Evolutionary conservation across 1,140 invertebrate species (phyloP).

Genomic region (Drosophila mauritiana): DNA sequence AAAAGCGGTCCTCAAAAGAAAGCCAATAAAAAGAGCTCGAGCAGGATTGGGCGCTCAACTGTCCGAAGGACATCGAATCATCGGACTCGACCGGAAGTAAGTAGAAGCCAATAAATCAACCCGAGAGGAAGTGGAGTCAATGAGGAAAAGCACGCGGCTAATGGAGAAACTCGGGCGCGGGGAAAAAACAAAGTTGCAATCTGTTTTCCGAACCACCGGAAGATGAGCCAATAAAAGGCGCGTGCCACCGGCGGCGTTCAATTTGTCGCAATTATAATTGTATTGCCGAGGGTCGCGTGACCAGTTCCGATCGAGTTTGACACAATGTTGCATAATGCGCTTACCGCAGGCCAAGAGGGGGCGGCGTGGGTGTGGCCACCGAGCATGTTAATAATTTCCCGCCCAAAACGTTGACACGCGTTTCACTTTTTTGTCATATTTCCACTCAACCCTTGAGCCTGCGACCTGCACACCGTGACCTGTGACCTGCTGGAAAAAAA

Average conservation of each 20-base stretch:
- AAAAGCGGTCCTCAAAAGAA: slow-evolving; percentile 11
- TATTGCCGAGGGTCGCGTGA: slow-evolving; percentile 65
- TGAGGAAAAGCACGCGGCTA: slow-evolving; percentile 6
- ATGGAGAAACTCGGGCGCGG: slow-evolving; percentile 1
- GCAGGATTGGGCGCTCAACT: slow-evolving; percentile 32
- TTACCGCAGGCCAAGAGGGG: slow-evolving; percentile 51
- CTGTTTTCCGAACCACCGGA: slow-evolving; percentile 53
- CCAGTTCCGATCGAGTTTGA: slow-evolving; percentile 33
- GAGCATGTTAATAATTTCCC: slow-evolving; percentile 62
- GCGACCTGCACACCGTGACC: slow-evolving; percentile 48
- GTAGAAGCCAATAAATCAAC: slow-evolving; percentile 77
- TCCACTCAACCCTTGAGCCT: slow-evolving; percentile 47
- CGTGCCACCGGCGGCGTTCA: slow-evolving; percentile 70
- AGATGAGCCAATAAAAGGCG: slow-evolving; percentile 65
- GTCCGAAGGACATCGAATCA: slow-evolving; percentile 19
- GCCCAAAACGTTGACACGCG: slow-evolving; percentile 63
- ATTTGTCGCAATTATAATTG: slow-evolving; percentile 80
- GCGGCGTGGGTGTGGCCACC: slow-evolving; percentile 20
- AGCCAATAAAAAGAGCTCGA: slow-evolving; percentile 58
- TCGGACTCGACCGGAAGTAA: slow-evolving; percentile 66
- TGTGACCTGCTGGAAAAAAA: slow-evolving; percentile 2
- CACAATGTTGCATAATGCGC: slow-evolving; percentile 75
- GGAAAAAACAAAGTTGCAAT: slow-evolving; percentile 32
- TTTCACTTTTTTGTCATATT: slow-evolving; percentile 38
- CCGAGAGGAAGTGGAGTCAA: slow-evolving; percentile 39